These are phyloP conservation scores for Campoplex capitator DNA, from an alignment of 2,888 invertebrate species.

Conservation along the genomic window DNA sequence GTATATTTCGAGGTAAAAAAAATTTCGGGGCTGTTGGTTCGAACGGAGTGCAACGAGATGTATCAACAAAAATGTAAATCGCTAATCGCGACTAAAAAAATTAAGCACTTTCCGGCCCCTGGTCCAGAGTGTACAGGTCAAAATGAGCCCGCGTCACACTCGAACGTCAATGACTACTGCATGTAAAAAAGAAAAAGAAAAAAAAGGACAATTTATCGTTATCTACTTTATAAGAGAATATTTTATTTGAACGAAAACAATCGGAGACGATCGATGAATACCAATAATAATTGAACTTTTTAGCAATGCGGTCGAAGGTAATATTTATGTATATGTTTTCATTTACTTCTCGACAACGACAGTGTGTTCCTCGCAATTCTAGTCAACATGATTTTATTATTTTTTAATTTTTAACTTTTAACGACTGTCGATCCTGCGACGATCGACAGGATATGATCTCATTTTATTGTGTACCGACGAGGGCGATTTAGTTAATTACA, in stretches of 20 bases:
- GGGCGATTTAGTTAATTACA: constrained; percentile 14
- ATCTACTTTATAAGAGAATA: constrained; percentile 83
- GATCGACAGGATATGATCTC: constrained; percentile 79
- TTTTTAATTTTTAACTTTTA: constrained; percentile 40
- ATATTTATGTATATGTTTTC: not conserved
- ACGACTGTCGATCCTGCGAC: not conserved
- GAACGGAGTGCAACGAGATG: constrained; percentile 15
- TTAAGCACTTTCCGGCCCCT: not conserved
- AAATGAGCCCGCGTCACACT: not conserved
- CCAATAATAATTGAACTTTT: constrained; percentile 21
- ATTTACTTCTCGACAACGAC: constrained; percentile 61
- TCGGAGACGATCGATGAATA: constrained; percentile 39
- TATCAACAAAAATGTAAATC: not conserved
- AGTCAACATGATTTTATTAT: constrained; percentile 77
- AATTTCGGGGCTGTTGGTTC: not conserved
- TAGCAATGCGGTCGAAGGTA: constrained; percentile 42
- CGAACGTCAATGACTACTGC: not conserved
- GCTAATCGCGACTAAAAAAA: not conserved
- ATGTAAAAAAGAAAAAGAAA: not conserved
- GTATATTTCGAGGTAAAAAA: not conserved
- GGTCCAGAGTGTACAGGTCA: not conserved
- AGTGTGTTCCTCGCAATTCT: constrained; percentile 83
- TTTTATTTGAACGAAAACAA: constrained; percentile 73
- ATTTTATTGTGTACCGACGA: constrained; percentile 61
- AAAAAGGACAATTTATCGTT: constrained; percentile 76